Evolutionary conservation across 2,797 vertebrate genomes (phyloP).

Genomic region (Sparus aurata): DNA sequence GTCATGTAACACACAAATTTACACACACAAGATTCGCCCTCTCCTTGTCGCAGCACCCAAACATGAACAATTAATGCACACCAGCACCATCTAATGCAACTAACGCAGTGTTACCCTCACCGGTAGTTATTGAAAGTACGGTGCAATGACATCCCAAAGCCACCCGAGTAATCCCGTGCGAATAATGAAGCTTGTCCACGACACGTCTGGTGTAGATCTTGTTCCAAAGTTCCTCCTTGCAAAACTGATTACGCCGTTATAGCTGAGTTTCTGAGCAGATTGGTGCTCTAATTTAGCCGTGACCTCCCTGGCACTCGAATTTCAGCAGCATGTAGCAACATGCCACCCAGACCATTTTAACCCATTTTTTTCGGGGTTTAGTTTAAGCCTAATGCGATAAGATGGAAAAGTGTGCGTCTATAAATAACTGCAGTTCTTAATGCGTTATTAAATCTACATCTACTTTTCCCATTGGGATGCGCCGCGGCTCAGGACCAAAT

Average conservation of each 20-base stretch:
- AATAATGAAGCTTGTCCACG: background rate
- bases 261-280: conserved; percentile 46
- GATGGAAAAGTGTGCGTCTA: conserved; percentile 31
- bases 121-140: background rate
- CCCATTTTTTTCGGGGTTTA: conserved; percentile 53
- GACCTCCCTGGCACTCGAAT: conserved; percentile 58
- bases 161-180: background rate
- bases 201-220: conserved; percentile 3
- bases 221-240: background rate
- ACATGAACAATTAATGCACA: conserved; percentile 18
- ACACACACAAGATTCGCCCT: background rate
- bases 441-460: conserved; percentile 23
- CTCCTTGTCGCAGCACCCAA: background rate
- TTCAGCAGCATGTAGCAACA: conserved; percentile 34
- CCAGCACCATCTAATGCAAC: background rate
- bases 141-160: background rate
- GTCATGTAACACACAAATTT: conserved; percentile 5
- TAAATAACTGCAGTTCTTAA: conserved; percentile 20
- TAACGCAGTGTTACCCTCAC: background rate
- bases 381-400: conserved; percentile 51
- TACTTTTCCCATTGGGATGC: conserved; percentile 11
- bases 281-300: conserved; percentile 55
- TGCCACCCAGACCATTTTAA: conserved; percentile 53
- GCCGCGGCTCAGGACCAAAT: conserved; percentile 19
- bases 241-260: conserved; percentile 13